Conservation (phyloP, 2,113 vertebrate genomes). For the Drymodes brunneopygia region DNA sequence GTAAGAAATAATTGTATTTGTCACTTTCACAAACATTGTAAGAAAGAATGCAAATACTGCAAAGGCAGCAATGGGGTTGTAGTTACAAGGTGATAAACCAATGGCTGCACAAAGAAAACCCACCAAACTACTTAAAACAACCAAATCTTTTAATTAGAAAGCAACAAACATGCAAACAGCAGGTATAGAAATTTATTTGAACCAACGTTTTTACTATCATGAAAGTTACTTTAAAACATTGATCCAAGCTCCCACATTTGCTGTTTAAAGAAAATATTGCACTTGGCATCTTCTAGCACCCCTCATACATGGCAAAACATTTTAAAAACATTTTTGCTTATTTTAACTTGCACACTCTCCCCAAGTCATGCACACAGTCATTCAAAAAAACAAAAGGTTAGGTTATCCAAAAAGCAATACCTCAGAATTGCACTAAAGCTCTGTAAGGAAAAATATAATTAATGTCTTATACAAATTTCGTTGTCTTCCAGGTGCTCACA, state of each 20-base stretch:
- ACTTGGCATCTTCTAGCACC: conserved; percentile 81
- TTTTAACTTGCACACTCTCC: conserved; percentile 76
- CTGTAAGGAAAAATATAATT: conserved; percentile 90
- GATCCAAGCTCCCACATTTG: conserved; percentile 78
- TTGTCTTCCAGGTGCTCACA: conserved; percentile 74
- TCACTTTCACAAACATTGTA: background rate
- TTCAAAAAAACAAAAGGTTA: conserved; percentile 80
- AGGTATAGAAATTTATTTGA: conserved; percentile 84
- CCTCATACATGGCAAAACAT: conserved; percentile 71
- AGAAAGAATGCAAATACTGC: background rate
- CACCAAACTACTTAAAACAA: conserved; percentile 68
- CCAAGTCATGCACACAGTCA: conserved; percentile 77
- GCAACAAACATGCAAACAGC: conserved; percentile 87
- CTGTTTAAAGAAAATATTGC: conserved; percentile 90
- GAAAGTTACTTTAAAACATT: conserved; percentile 84
- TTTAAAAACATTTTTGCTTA: conserved; percentile 72
- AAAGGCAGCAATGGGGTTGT: background rate
- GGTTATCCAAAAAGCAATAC: conserved; percentile 81
- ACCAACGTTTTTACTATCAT: conserved; percentile 81
- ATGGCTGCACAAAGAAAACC: background rate
- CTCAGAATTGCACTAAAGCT: conserved; percentile 89
- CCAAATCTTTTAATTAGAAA: conserved; percentile 84
- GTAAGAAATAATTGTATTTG: background rate
- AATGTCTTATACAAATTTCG: conserved; percentile 88
- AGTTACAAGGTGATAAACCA: background rate